Base-by-base conservation (phyloP, 92 coral and sea anemone genomes). In the Blastomussa wellsi region DNA sequence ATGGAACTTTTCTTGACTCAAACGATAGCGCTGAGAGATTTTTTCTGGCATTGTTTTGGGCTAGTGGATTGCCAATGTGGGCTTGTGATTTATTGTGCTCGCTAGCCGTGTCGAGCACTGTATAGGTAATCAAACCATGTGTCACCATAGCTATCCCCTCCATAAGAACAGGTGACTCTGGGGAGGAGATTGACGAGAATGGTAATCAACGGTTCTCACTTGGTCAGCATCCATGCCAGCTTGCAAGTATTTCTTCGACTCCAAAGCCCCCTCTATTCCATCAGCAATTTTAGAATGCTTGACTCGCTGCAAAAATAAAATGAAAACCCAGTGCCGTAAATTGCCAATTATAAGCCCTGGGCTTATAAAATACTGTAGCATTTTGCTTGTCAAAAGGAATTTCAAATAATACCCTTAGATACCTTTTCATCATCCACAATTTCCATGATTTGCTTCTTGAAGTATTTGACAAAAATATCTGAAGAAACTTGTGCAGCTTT, bases 361-460 rank as follows among this genome's bases (percentile, higher is more conserved):
- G 10, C 64, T 4, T 4, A 14, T 14, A 52, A 14, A 52, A 52
- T 8, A 49, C 12, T 41, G 17, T 1, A 52, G 16, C 19, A 52
- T 15, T 14, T 14, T 4, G 4, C 9, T 57, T 57, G 1, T 57
- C 0, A 57, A 57, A 16, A 15, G 48, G 24, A 3, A 41, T 24
- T 2, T 76, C 3, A 5, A 4, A 5, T 7, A 39, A 11, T 31
- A 52, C 32, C 1, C n/a, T n/a, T n/a, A n/a, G n/a, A 2, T 79
- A 96, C 99, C 97, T 96, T 96, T 84, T 96, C 99, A 75, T 96
- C 98, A 75, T 96, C 99, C 0, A 96, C 99, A 80, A 96, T 96
- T 80, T 96, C 99, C 99, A 96, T 96, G 80, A 96, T 87, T 67
- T 96, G 99, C 75, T 91, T 93, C 88, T 94, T 96, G 87, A 96